phyloP scores from a whole-genome alignment of 2,888 invertebrate species.

The Leucania comma region DNA sequence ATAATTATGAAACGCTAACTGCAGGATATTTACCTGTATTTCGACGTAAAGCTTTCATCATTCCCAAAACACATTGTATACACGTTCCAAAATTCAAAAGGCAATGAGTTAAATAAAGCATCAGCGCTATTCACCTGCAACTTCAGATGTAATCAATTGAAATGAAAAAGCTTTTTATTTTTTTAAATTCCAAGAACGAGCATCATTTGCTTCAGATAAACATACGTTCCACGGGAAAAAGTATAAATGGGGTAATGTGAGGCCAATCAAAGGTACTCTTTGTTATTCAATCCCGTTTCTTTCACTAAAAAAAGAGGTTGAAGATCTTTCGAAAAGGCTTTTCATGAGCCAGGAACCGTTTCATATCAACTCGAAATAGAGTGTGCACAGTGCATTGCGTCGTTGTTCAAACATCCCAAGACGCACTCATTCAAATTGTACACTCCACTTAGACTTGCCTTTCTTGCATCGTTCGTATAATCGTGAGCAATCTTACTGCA shows the following conservation, averaged over 20 bases:
- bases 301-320: slow-evolving; percentile 75
- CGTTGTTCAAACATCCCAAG: slow-evolving; percentile 82
- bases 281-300: slow-evolving; percentile 80
- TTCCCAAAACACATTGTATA: neutral
- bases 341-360: slow-evolving; percentile 78
- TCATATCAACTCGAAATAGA: slow-evolving; percentile 84
- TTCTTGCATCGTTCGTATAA: slow-evolving; percentile 78
- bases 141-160: slow-evolving; percentile 27
- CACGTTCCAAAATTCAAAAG: slow-evolving; percentile 7
- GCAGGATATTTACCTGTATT: neutral
- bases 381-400: slow-evolving; percentile 81
- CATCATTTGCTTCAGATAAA: slow-evolving; percentile 50
- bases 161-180: slow-evolving; percentile 25
- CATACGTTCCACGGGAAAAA: slow-evolving; percentile 44
- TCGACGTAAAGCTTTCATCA: neutral
- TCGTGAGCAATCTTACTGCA: slow-evolving; percentile 75
- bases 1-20: neutral
- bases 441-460: slow-evolving; percentile 76
- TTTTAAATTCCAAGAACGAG: slow-evolving; percentile 25
- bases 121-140: slow-evolving; percentile 11
- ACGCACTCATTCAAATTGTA: slow-evolving; percentile 88
- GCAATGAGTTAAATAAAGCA: slow-evolving; percentile 10
- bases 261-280: slow-evolving; percentile 80
- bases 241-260: slow-evolving; percentile 66
- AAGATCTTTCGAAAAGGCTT: slow-evolving; percentile 75